Base-by-base conservation (phyloP, 2,113 vertebrate genomes). In the Piliocolobus tephrosceles region DNA sequence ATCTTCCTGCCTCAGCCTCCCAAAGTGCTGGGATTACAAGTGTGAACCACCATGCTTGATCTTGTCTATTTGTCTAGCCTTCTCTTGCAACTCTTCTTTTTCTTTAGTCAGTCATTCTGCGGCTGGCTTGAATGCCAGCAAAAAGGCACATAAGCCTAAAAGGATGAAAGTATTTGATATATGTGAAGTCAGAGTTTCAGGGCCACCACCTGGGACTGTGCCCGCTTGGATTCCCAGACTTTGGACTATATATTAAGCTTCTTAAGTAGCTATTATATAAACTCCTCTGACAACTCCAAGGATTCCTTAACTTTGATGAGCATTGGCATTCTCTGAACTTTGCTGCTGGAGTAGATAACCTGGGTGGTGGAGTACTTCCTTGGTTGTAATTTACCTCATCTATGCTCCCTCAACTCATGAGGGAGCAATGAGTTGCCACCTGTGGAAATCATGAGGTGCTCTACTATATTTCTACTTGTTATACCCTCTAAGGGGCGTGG, bases 121-220 rank as follows among this genome's bases (percentile, higher is more conserved):
- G 55, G 57, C 25, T 97, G 43, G 45, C 20, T 95, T 88, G 32
- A 20, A 70, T 87, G 50, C 18, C 40, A 57, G 12, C 25, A 45
- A 82, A 90, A 84, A 79, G 93, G 35, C 25, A 90, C 50, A 70
- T 38, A 40, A 58, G 18, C 38, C 43, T 61, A 83, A 89, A 72
- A 95, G n/a, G 50, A 47, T 43, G 76, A 45, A 89, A 73, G 66
- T 80, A 57, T 38, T 84, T 88, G 35, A 30, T 75, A 7, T 90
- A 14, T 82, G 16, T 84, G 47, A 96, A 88, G 40, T 97, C 32
- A 79, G 66, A 79, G 79, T 70, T 97, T 88, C 25, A 84, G 40
- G 32, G 9, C 61, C 35, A 70, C 20, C n/a, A 14, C 40, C 22
- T 96, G 43, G 45, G 2, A 35, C 23, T 75, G n/a, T 83, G 55